These are phyloP conservation scores for Diarsia rubi DNA, from an alignment of 2,888 invertebrate species.

Conservation along the genomic window DNA sequence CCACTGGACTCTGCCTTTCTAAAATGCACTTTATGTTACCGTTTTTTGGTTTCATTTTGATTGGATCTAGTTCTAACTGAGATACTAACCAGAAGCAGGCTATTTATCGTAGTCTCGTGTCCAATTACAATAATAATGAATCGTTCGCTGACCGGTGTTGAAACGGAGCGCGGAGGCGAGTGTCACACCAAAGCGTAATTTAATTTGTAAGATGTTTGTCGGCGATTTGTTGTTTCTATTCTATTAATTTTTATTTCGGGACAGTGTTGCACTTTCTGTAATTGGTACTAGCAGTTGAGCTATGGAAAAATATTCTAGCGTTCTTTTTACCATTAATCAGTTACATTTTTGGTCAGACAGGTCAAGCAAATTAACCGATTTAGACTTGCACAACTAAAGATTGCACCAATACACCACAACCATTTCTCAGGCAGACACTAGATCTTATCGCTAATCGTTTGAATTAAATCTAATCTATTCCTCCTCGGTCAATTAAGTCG, in stretches of 20 bases:
- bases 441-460: slow-evolving; percentile 58
- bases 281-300: neutral
- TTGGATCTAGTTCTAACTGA: slow-evolving; percentile 57
- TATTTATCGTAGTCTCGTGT: slow-evolving; percentile 82
- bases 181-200: slow-evolving; percentile 70
- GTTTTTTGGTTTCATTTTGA: slow-evolving; percentile 63
- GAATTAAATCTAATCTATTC: slow-evolving; percentile 53
- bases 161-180: slow-evolving; percentile 64
- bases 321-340: neutral
- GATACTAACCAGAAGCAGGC: slow-evolving; percentile 75
- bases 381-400: slow-evolving; percentile 25
- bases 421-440: slow-evolving; percentile 49
- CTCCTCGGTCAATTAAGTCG: slow-evolving; percentile 62
- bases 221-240: slow-evolving; percentile 1
- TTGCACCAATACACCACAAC: slow-evolving; percentile 36
- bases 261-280: neutral
- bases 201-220: slow-evolving; percentile 36
- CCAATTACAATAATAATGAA: slow-evolving; percentile 85
- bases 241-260: neutral
- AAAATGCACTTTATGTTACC: slow-evolving; percentile 62
- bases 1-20: slow-evolving; percentile 27
- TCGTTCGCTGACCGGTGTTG: slow-evolving; percentile 74
- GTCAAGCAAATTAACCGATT: slow-evolving; percentile 2
- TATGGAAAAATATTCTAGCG: neutral
- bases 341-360: neutral